Percentiles rank a stretch among this genome's conserved stretches.
These are phyloP conservation scores for Tenualosa ilisha DNA, from an alignment of 2,797 vertebrate species.

Conservation along the genomic window DNA sequence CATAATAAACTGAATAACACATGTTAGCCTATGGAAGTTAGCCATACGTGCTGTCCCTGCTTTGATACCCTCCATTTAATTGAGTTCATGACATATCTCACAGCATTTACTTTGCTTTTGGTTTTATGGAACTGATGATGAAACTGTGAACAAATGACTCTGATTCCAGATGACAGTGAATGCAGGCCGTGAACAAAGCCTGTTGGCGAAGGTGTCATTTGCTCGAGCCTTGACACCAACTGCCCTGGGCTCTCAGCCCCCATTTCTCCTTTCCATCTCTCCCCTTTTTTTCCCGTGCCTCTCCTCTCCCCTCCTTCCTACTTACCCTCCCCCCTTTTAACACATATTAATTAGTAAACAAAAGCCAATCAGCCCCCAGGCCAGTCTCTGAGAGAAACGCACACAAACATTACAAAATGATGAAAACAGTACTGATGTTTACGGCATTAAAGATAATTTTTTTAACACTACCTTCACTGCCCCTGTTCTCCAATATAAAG, in stretches of 20 bases:
- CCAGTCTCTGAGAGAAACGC: slow-evolving; percentile 13
- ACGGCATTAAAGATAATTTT: background rate
- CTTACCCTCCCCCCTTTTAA: background rate
- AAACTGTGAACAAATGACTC: slow-evolving; percentile 34
- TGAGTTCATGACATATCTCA: slow-evolving; percentile 26
- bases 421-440: background rate
- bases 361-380: slow-evolving; percentile 35
- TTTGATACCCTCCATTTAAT: slow-evolving; percentile 19
- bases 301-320: background rate
- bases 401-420: background rate
- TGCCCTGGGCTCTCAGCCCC: background rate
- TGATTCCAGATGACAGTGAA: slow-evolving; percentile 36
- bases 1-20: background rate
- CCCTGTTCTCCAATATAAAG: background rate
- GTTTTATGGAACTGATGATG: slow-evolving; percentile 33
- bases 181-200: slow-evolving; percentile 22
- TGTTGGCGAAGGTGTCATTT: slow-evolving; percentile 22
- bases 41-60: no score
- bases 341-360: slow-evolving; percentile 42
- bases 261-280: background rate
- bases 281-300: background rate
- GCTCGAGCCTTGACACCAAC: background rate
- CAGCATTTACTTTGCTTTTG: slow-evolving; percentile 29
- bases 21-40: background rate
- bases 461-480: background rate